Conservation (phyloP, 2,113 vertebrate species). For the Cathartes aura region DNA sequence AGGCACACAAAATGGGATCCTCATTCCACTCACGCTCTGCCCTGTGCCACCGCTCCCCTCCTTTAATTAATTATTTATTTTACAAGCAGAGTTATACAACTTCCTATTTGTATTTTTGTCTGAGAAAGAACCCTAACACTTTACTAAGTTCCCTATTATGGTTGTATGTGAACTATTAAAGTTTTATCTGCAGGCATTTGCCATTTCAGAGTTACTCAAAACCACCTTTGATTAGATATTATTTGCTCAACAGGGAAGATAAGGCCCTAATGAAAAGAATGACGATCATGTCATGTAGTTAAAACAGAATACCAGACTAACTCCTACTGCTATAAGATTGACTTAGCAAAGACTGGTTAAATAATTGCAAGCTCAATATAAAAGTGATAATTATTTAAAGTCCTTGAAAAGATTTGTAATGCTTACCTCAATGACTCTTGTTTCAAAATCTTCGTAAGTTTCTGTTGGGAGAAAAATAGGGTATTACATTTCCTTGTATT, state of each 20-base stretch:
- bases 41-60: accelerated
- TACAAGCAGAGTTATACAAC: neutral
- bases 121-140: neutral
- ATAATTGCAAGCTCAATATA: neutral
- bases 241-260: neutral
- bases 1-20: neutral
- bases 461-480: conserved; percentile 76
- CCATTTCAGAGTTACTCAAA: neutral
- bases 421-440: conserved; percentile 92
- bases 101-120: neutral
- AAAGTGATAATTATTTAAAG: neutral
- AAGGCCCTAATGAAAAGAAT: neutral
- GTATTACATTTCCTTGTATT: neutral
- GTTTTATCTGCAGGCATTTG: neutral
- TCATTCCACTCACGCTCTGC: neutral
- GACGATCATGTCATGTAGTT: neutral
- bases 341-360: neutral
- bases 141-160: neutral
- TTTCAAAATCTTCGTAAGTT: conserved; percentile 90
- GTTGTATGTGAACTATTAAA: neutral
- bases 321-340: neutral
- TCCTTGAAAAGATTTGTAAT: neutral
- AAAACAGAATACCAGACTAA: neutral
- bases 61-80: neutral
- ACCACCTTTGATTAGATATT: neutral